Evolutionary conservation across 2,797 vertebrate species (phyloP), one percentile per base, ranked within the genome.

Genomic region (Alfaro cultratus): DNA sequence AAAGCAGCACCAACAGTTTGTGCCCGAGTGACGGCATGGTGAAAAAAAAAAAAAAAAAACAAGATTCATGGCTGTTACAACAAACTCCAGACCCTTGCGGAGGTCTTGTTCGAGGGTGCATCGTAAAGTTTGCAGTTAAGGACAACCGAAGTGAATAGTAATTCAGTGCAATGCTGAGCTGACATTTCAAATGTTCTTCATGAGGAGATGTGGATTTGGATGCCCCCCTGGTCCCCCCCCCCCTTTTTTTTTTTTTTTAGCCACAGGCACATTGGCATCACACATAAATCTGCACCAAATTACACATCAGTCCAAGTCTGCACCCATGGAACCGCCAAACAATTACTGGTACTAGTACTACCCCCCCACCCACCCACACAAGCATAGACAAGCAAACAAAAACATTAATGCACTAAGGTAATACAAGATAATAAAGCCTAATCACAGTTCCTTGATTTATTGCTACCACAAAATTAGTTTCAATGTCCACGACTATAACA

Each of bases 1-100:
- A 49, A 97, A 97, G 95, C 94, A 97, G 97, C 97, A 98, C 96
- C 94, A 95, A 96, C 94, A 94, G 90, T 92, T 87, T 84, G 82
- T 86, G 77, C 91, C 87, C 89, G 81, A 81, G 87, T 83, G 88
- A 86, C 77, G 90, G 86, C 72, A 68, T 83, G 85, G 88, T 67
- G 83, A 86, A 88, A 93, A n/a, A 55, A 26, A n/a, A 29, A 13
- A 5, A 4, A 26, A 26, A 8, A 51, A 51, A 51, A 53, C 7
- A 78, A 46, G 80, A 91, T 82, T 83, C 60, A 77, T 82, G 89
- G 77, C 82, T 76, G 77, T 76, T 60, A 57, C 86, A 84, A 83
- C 83, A 85, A 77, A 77, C 71, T 78, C 75, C 34, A 10, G 73
- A 29, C 68, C 83, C 81, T 85, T 83, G 76, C 73, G 64, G 72